A percentile compares a stretch with the other conserved stretches of the same genome.
These are phyloP conservation scores for Astreopora myriophthalma DNA, from an alignment of 64 coral and sea anemone species.

Conservation along the genomic window DNA sequence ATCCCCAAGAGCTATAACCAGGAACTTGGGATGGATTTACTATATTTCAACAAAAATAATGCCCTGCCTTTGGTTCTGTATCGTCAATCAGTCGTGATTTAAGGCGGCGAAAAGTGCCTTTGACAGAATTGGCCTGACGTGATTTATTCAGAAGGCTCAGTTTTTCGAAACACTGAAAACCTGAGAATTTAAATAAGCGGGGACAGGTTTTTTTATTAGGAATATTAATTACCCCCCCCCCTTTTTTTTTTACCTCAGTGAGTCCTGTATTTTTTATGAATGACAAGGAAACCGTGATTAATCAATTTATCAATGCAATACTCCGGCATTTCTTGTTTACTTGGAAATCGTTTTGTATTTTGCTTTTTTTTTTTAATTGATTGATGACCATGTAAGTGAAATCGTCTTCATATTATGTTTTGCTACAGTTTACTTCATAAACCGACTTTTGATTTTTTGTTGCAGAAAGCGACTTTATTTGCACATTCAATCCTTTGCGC, in stretches of 20 bases:
- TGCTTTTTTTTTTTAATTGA: background rate
- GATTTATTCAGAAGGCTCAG: background rate
- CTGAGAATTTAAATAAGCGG: background rate
- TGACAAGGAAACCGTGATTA: background rate
- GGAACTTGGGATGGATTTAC: background rate
- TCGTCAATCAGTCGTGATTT: background rate
- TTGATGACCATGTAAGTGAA: too few species aligned
- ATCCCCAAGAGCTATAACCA: background rate
- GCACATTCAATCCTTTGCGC: background rate
- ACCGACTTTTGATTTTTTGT: conserved; percentile 5
- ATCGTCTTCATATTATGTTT: background rate
- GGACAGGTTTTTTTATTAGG: too few species aligned
- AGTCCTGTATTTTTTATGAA: background rate
- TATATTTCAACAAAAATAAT: background rate
- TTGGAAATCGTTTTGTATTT: background rate
- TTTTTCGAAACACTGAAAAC: background rate
- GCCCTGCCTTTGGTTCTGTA: background rate
- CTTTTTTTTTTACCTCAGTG: background rate
- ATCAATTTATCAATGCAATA: background rate
- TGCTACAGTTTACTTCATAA: background rate
- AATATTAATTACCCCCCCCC: background rate
- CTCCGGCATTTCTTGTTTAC: background rate
- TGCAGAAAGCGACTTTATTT: background rate
- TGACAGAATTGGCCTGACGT: background rate
- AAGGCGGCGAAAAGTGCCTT: background rate